These are phyloP conservation scores for Oithona nana DNA, from an alignment of 2,888 invertebrate species.

Conservation along the genomic window DNA sequence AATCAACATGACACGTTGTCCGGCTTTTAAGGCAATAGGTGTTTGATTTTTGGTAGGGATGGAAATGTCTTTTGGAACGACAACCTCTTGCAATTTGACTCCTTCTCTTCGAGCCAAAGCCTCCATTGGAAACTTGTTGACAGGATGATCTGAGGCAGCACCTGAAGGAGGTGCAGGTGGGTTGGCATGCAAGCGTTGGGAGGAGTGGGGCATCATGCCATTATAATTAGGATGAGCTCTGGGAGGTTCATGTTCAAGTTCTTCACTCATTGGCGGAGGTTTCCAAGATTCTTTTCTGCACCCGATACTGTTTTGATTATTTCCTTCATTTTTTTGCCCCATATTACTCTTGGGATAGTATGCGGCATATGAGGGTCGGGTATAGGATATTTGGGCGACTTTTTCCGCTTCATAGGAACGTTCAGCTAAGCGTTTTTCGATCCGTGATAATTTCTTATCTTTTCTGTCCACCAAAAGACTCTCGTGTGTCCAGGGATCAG, in stretches of 20 bases:
- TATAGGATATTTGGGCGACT: constrained; percentile 34
- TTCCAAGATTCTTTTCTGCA: not conserved
- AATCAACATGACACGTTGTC: constrained; percentile 79
- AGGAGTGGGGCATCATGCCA: not conserved
- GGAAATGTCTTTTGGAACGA: constrained; percentile 71
- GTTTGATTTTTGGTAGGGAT: constrained; percentile 68
- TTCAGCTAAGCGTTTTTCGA: constrained; percentile 79
- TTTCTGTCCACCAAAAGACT: constrained; percentile 80
- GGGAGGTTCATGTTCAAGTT: not conserved
- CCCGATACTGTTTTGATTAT: not conserved
- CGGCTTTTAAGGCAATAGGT: constrained; percentile 74
- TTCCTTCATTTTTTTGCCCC: not conserved
- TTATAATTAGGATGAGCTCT: not conserved
- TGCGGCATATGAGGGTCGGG: constrained; percentile 26
- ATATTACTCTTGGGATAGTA: constrained; percentile 23
- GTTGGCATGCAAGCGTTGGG: not conserved
- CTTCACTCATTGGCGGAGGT: not conserved
- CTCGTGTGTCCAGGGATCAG: constrained; percentile 84
- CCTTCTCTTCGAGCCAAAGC: constrained; percentile 42
- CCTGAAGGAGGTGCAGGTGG: not conserved
- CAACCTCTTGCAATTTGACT: constrained; percentile 87
- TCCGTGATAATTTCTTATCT: constrained; percentile 77
- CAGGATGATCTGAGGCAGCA: constrained; percentile 6
- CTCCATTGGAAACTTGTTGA: constrained; percentile 19
- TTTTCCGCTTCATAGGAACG: constrained; percentile 85